Evolutionary conservation across 2,113 vertebrate genomes (phyloP).

Genomic region (Leptodactylus fuscus): DNA sequence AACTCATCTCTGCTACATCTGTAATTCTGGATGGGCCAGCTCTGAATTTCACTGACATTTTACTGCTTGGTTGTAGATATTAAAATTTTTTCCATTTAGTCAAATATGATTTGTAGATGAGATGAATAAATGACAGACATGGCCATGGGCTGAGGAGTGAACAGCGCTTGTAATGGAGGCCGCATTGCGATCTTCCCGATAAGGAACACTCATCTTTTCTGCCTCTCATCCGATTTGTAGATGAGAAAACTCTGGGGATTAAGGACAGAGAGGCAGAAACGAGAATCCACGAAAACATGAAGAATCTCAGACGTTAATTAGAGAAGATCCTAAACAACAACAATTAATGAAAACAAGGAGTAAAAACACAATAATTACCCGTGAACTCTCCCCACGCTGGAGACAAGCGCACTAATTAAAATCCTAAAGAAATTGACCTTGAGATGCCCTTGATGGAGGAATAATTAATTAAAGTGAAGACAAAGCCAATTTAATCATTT

Average conservation of each 20-base stretch:
- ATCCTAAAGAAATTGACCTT: slow-evolving; percentile 57
- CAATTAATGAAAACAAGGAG: slow-evolving; percentile 51
- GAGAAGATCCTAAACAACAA: slow-evolving; percentile 50
- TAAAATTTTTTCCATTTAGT: neutral
- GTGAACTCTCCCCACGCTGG: slow-evolving; percentile 39
- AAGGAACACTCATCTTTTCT: neutral
- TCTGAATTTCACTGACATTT: neutral
- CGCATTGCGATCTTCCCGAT: neutral
- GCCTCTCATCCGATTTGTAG: slow-evolving; percentile 2
- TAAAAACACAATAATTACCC: slow-evolving; percentile 43
- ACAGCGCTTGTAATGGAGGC: neutral
- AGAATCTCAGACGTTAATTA: slow-evolving; percentile 47
- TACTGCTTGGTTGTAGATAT: neutral
- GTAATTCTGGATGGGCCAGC: neutral
- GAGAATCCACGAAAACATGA: neutral
- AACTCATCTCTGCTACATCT: neutral
- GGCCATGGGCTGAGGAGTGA: neutral
- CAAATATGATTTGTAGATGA: neutral
- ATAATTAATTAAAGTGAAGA: slow-evolving; percentile 57
- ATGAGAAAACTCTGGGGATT: slow-evolving; percentile 20
- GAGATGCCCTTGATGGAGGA: slow-evolving; percentile 48
- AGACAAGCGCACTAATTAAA: slow-evolving; percentile 55
- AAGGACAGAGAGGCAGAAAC: neutral
- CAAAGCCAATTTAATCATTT: slow-evolving; percentile 35
- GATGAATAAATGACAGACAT: neutral